Evolutionary conservation across 2,113 vertebrate species (phyloP).

Genomic region (human (Homo sapiens)): GRCh38 chr20:20445501-20446000

Average conservation of each 20-base stretch:
- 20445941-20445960: background rate
- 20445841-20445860: background rate
- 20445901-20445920: background rate
- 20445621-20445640: background rate
- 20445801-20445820: background rate
- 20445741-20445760: background rate
- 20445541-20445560: conserved; percentile 42
- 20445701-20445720: background rate
- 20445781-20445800: background rate
- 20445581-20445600: background rate
- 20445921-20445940: background rate
- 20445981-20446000: background rate
- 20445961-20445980: background rate
- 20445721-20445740: background rate
- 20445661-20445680: background rate
- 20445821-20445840: background rate
- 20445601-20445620: background rate
- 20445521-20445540: background rate
- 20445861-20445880: conserved; percentile 28
- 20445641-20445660: background rate
- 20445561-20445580: background rate
- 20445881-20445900: background rate
- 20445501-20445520: background rate
- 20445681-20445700: background rate
- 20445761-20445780: background rate